These are phyloP conservation scores for Napeogenes sylphis DNA, from an alignment of 2,888 invertebrate species.

Conservation along the genomic window DNA sequence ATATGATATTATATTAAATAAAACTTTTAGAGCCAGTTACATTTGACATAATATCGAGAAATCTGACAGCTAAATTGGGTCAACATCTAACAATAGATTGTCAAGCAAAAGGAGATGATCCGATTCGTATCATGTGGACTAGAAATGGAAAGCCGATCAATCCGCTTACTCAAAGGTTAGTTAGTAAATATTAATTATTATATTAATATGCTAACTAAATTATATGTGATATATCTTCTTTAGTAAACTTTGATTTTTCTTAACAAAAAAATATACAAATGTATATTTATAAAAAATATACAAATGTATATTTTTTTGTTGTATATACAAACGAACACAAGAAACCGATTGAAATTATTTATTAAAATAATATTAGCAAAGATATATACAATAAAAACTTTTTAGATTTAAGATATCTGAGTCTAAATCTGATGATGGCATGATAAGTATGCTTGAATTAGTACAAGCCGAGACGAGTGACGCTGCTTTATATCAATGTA, in stretches of 20 bases:
- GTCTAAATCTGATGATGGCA: conserved; percentile 65
- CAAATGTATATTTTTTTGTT: too few species aligned
- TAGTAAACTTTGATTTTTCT: too few species aligned
- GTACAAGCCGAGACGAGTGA: conserved; percentile 67
- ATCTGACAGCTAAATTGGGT: conserved; percentile 86
- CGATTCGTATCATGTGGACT: conserved; percentile 89
- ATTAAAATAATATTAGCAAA: not conserved
- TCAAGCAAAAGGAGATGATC: conserved; percentile 89
- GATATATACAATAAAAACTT: conserved; percentile 6
- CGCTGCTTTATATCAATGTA: conserved; percentile 68
- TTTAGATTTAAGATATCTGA: conserved; percentile 69
- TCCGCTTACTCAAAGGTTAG: conserved; percentile 69
- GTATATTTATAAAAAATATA: too few species aligned
- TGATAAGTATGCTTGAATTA: conserved; percentile 61
- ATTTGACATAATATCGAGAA: conserved; percentile 83
- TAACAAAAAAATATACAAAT: too few species aligned
- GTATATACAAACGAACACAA: too few species aligned
- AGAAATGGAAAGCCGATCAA: conserved; percentile 85
- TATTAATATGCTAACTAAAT: not conserved
- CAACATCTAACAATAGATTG: conserved; percentile 86
- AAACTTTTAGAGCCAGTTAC: conserved; percentile 83
- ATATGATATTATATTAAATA: conserved; percentile 7
- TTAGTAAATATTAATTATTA: not conserved
- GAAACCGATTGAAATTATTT: too few species aligned
- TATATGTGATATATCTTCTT: too few species aligned